Base-by-base conservation (phyloP, 2,888 invertebrate species). In the Lymantria dispar region DNA sequence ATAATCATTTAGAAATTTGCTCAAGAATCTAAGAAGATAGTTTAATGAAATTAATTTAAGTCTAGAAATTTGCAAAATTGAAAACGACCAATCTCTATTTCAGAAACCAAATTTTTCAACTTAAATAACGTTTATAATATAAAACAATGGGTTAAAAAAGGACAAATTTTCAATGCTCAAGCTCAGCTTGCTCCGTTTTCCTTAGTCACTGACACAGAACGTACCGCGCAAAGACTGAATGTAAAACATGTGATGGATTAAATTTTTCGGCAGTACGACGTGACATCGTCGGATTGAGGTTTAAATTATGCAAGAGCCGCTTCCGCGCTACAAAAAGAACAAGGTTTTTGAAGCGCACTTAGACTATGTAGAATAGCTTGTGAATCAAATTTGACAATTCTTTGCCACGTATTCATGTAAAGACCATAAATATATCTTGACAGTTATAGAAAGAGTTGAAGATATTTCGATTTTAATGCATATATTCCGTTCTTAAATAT, bases 251-350 rank as follows among this genome's bases (percentile, higher is more conserved):
- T 86, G 87, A 88, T 85, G 84, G 87, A 88, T 88, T 85, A 86
- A 78, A 85, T 86, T 85, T 85, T 81, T 85, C 79, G 74, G 76
- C 72, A 73, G 62, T 64, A 62, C 75, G 87, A 87, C 88, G 81
- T 83, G 81, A 82, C 82, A 76, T 61, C 66, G 72, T 58, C 67
- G 72, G 76, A 80, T 83, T 77, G 78, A 78, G 72, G 68, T 56
- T 64, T 86, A 76, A 83, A 85, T 83, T 81, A 83, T 84, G 80
- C 79, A 83, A 53, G 65, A 52, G 54, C 48, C 68, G 57, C 59
- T 69, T 72, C 62, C 62, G 60, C 58, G 53, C 61, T 60, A 70
- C 68, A 68, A 61, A 69, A 67, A 57, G 52, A 67, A 42, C 56
- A 48, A 48, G 57, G 48, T 57, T 66, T 67, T 63, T 44, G 47